phyloP scores from a whole-genome alignment of 2,113 vertebrate genomes.

The Crotalus tigris region DNA sequence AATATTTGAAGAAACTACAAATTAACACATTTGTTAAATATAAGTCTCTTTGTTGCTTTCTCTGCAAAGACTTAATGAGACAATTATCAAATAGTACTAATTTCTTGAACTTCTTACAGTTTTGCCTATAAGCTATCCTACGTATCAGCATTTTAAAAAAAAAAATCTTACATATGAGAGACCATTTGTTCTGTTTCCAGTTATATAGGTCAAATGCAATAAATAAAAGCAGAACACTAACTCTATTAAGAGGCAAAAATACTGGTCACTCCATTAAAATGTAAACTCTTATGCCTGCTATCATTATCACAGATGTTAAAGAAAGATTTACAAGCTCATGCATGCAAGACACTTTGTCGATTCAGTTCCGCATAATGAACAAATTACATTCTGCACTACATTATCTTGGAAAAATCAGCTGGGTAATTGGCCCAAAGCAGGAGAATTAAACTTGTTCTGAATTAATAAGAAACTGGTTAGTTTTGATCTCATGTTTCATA shows the following conservation, averaged over 20 bases:
- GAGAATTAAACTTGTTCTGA: conserved; percentile 19
- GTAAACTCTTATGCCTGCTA: conserved; percentile 14
- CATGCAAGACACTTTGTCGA: neutral
- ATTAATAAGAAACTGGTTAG: conserved; percentile 31
- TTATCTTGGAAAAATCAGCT: neutral
- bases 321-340: neutral
- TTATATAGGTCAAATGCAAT: conserved; percentile 1
- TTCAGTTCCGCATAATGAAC: conserved; percentile 21
- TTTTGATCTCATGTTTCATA: conserved; percentile 13
- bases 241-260: neutral
- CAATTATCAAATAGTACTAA: conserved; percentile 20
- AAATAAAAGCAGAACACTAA: neutral
- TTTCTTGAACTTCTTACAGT: neutral
- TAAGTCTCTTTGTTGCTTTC: neutral
- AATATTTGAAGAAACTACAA: neutral
- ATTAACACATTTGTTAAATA: neutral
- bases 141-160: neutral
- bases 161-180: neutral
- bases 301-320: neutral
- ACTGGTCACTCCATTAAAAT: conserved; percentile 28
- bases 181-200: neutral
- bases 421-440: conserved; percentile 10
- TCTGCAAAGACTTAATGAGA: neutral
- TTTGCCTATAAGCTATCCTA: neutral
- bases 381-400: conserved; percentile 15